Conservation (phyloP, 2,888 invertebrate genomes). For the Perdita meconis region DNA sequence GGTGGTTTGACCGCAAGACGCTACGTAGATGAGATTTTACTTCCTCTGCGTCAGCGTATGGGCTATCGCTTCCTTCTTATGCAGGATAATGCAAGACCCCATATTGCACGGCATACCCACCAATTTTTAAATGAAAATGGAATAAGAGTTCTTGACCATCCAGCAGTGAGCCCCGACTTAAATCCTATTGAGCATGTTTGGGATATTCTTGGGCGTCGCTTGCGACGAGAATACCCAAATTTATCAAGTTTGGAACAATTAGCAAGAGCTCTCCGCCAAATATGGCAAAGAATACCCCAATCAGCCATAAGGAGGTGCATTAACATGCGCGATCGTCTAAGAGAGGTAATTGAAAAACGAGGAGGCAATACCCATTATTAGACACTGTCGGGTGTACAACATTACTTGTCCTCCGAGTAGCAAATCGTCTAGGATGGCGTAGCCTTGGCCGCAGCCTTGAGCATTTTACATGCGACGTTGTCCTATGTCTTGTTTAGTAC, state of each 20-base stretch:
- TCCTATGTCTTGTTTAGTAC: not conserved
- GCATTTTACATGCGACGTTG: not conserved
- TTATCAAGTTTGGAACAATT: not conserved
- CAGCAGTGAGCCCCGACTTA: conserved; percentile 2
- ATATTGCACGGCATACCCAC: not conserved
- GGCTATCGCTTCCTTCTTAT: not conserved
- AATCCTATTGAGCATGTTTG: conserved; percentile 10
- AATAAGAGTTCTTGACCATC: not conserved
- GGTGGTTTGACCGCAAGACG: not conserved
- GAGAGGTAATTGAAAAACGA: not conserved
- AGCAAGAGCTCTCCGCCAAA: not conserved
- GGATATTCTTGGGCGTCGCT: conserved; percentile 1
- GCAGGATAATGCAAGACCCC: conserved; percentile 1
- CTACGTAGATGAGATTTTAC: not conserved
- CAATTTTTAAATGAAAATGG: not conserved
- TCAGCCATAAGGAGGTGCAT: not conserved
- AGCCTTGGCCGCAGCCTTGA: too few species aligned
- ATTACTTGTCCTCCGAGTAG: too few species aligned
- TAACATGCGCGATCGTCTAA: not conserved
- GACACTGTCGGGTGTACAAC: not conserved
- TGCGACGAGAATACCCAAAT: not conserved
- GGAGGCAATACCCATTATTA: not conserved
- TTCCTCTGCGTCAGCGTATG: not conserved
- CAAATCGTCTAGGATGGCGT: too few species aligned
- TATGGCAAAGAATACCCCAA: not conserved